Base-by-base conservation (phyloP, 2,888 invertebrate species). In the Drosophila maculinotata region DNA sequence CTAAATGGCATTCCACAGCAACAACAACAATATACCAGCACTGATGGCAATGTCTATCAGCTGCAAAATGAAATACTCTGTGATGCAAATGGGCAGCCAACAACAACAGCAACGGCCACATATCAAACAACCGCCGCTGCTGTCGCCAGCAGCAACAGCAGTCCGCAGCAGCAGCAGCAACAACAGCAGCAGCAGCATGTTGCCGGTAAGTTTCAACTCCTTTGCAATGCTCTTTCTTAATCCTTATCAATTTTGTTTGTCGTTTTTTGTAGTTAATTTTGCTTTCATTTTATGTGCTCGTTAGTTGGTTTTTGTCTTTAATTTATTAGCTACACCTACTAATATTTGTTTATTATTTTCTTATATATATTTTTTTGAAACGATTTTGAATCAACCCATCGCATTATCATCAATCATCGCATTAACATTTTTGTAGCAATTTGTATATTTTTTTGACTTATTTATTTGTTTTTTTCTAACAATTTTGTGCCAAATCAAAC, bases 21-120 rank as follows among this genome's bases (percentile, higher is more conserved):
- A 25, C 89, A 79, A 51, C 87, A 70, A 62, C 87, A 76, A 76
- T 81, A 81, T 30, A 68, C 48, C 30, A 89, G 78, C 66, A 89
- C 90, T 30, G 90, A 91, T 68, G 90, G 91, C 60, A 72, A 66
- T 38, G 89, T 91, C 53, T 89, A 89, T 76, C 89, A 90, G 66
- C 81, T 88, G 66, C 90, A 90, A 76, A 89, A 87, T 26, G 90
- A 91, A 81, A 77, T 90, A 67, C 77, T 89, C 73, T 90, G 88
- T 76, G 90, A 90, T 87, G 76, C 79, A n/a, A 78, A 85, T 59
- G 68, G 82, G 47, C 83, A 89, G 65, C 54, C 86, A 17, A 66
- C 81, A 48, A 72, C 82, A 45, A 73, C 87, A 73, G 60, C 86
- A 69, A 59, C 89, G 54, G 76, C 81, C 44, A 67, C 80, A 77